Percentiles rank a stretch among this genome's conserved stretches.
phyloP scores from a whole-genome alignment of 2,797 vertebrate genomes.

The Rachycentron canadum region DNA sequence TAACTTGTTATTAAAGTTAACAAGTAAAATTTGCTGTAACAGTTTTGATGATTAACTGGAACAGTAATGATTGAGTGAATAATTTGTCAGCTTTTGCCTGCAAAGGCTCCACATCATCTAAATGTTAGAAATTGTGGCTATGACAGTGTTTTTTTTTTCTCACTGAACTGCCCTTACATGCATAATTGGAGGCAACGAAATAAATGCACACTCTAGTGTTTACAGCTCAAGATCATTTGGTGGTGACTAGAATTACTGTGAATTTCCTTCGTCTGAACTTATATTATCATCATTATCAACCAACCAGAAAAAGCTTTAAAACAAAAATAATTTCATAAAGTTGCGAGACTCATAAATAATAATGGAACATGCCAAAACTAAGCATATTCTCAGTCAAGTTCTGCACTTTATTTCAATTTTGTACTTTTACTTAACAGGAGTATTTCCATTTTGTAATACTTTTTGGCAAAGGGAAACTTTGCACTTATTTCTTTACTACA shows the following conservation, averaged over 20 bases:
- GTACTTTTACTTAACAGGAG: not conserved
- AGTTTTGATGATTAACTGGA: constrained; percentile 52
- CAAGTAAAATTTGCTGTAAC: constrained; percentile 26
- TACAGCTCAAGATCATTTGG: not conserved
- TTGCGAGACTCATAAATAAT: not conserved
- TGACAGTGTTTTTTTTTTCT: constrained; percentile 17
- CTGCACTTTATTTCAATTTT: not conserved
- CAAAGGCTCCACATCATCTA: constrained; percentile 6
- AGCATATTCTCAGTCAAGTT: not conserved
- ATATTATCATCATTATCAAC: not conserved
- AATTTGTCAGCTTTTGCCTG: constrained; percentile 58
- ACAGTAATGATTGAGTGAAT: constrained; percentile 56
- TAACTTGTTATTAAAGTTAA: not conserved
- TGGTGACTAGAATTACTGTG: not conserved
- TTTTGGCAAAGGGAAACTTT: not conserved
- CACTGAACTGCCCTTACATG: constrained; percentile 6
- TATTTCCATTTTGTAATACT: not conserved
- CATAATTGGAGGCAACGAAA: constrained; percentile 28
- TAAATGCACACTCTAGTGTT: constrained; percentile 2
- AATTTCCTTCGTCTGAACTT: not conserved
- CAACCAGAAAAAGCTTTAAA: not conserved
- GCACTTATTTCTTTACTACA: not conserved
- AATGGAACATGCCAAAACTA: not conserved
- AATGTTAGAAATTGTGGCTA: not conserved
- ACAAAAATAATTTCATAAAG: too few species aligned